These are phyloP conservation scores for Acanthornis magna DNA, from an alignment of 2,797 vertebrate genomes.

Conservation along the genomic window DNA sequence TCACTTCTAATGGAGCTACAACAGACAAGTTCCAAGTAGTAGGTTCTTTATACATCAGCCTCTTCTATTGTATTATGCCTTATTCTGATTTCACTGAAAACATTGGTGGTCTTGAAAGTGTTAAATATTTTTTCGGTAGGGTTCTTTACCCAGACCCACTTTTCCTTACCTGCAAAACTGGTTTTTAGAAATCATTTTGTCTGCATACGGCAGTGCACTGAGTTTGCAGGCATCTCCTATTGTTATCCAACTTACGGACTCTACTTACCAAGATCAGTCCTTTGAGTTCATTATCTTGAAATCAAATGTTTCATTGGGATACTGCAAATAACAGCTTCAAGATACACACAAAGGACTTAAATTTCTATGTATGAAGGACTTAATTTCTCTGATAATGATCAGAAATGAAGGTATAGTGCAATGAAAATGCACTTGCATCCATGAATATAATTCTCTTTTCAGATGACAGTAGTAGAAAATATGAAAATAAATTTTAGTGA, in stretches of 20 bases:
- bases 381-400: not conserved
- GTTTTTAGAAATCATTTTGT: not conserved
- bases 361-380: not conserved
- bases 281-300: not conserved
- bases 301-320: not conserved
- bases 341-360: not conserved
- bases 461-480: not conserved
- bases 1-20: not conserved
- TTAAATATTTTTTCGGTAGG: not conserved
- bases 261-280: not conserved
- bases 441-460: not conserved
- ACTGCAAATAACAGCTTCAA: not conserved
- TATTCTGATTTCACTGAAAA: not conserved
- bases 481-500: not conserved
- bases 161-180: not conserved
- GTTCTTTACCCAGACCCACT: not conserved
- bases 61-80: not conserved
- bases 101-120: not conserved
- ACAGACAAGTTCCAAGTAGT: not conserved
- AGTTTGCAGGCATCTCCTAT: not conserved
- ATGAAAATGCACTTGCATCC: not conserved
- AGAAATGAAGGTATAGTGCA: not conserved
- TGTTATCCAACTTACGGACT: not conserved
- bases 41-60: not conserved
- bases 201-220: not conserved